Evolutionary conservation across 2,888 invertebrate species (phyloP).

Genomic region (Eupithecia dodoneata): DNA sequence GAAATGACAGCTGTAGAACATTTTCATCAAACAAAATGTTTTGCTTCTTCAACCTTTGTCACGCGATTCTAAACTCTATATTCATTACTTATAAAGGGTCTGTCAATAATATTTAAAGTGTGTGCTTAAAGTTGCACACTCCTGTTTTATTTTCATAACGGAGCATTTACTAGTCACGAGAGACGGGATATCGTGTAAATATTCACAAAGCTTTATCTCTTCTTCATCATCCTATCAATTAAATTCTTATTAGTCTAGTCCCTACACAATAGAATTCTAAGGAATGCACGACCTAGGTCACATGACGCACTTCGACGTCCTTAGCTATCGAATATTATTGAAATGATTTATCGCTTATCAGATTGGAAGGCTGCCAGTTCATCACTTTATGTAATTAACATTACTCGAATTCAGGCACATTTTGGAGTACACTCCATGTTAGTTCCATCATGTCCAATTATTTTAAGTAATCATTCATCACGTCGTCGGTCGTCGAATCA

Average conservation of each 20-base stretch:
- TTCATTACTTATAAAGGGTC: too few relatives aligned
- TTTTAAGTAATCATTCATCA: conserved; percentile 12
- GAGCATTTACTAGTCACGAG: neutral
- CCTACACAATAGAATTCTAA: conserved; percentile 15
- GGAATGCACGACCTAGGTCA: conserved; percentile 32
- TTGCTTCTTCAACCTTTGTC: too few relatives aligned
- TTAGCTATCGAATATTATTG: conserved; percentile 33
- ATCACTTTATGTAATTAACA: conserved; percentile 37
- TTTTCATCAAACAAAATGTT: too few relatives aligned
- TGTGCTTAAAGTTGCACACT: neutral
- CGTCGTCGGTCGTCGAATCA: neutral
- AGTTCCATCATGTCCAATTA: conserved; percentile 16
- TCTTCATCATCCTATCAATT: neutral
- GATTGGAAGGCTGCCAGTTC: conserved; percentile 35
- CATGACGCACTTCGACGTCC: conserved; percentile 34
- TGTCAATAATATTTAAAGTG: too few relatives aligned
- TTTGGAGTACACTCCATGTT: conserved; percentile 16
- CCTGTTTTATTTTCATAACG: neutral
- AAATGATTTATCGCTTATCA: conserved; percentile 34
- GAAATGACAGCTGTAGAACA: too few relatives aligned
- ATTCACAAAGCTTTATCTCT: neutral
- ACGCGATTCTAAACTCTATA: too few relatives aligned
- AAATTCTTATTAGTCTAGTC: neutral
- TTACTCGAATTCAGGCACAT: conserved; percentile 20
- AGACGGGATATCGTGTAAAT: neutral